These are phyloP conservation scores for Epizoanthus illoricatus DNA, from an alignment of 92 coral and sea anemone genomes.

Conservation along the genomic window DNA sequence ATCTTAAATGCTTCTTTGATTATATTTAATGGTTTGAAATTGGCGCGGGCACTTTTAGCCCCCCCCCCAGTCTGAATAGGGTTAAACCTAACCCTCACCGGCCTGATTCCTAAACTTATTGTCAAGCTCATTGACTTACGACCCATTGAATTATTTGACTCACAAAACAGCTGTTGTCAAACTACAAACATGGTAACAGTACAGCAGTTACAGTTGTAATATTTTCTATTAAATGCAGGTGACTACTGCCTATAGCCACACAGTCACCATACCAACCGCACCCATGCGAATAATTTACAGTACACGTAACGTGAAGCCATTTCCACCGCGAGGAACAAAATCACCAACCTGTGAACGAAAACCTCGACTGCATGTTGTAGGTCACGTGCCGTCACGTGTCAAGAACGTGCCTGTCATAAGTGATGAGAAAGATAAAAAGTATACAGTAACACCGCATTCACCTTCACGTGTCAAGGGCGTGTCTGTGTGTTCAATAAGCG, in stretches of 20 bases:
- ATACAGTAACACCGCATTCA: not conserved
- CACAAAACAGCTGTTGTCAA: no score
- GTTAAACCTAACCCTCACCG: no score
- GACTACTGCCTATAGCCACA: not conserved
- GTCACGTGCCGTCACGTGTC: constrained; percentile 1
- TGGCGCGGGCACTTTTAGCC: no score
- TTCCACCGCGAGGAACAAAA: constrained; percentile 14
- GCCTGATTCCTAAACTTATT: no score
- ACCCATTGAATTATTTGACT: no score
- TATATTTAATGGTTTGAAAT: no score
- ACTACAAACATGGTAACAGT: no score
- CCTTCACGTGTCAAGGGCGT: not conserved
- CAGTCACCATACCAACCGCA: not conserved
- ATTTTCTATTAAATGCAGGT: not conserved
- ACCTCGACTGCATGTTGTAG: constrained; percentile 4
- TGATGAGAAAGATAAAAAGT: not conserved
- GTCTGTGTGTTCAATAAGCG: not conserved
- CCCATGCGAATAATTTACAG: constrained; percentile 21
- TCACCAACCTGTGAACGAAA: not conserved
- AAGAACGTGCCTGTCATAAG: not conserved
- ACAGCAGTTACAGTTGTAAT: no score
- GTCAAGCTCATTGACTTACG: no score
- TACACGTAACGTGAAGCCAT: constrained; percentile 19
- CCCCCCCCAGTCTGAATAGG: no score
- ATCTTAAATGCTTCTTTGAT: no score